Evolutionary conservation across 2,113 vertebrate genomes (phyloP).

Genomic region (Nycticebus coucang): DNA sequence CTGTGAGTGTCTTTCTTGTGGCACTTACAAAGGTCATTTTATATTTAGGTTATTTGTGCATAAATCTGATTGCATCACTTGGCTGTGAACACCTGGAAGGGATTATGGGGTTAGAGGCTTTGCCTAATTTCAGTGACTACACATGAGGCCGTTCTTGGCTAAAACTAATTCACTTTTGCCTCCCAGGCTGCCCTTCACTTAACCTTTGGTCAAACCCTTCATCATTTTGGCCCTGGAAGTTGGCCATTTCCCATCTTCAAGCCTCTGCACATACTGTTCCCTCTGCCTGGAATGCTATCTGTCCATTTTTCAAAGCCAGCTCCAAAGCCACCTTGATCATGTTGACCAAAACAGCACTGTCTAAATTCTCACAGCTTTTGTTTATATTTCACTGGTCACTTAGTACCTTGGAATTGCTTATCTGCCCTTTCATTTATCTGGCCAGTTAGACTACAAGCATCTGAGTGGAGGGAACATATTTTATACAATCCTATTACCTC

Average conservation of each 20-base stretch:
- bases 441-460: background rate
- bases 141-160: background rate
- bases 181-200: background rate
- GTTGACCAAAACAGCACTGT: background rate
- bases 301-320: conserved; percentile 33
- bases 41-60: background rate
- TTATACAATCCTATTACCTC: background rate
- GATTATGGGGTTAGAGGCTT: background rate
- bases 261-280: background rate
- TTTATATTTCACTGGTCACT: background rate
- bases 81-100: background rate
- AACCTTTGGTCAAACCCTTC: background rate
- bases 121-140: background rate
- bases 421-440: background rate
- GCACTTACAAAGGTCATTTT: background rate
- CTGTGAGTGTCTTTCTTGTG: background rate
- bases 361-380: background rate
- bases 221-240: background rate
- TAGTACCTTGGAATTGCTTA: background rate
- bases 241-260: background rate
- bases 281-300: background rate
- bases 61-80: background rate
- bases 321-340: conserved; percentile 21
- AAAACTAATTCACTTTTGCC: conserved; percentile 34
- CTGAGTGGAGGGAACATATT: background rate